phyloP scores from a whole-genome alignment of 1,140 invertebrate species.

The Pseudomyrmex cubaensis region DNA sequence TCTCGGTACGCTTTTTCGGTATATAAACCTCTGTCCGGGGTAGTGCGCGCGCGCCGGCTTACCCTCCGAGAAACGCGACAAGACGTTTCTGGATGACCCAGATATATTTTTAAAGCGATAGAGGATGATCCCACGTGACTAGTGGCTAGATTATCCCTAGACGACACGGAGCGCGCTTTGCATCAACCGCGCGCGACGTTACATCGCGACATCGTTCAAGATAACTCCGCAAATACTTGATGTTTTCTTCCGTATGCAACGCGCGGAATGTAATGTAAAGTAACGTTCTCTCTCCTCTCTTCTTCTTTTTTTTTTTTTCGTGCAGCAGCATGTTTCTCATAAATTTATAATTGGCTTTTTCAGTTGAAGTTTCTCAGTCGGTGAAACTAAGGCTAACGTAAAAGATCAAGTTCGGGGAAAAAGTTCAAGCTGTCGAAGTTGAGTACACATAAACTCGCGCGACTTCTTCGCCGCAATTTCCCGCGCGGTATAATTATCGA shows the following conservation, averaged over 20 bases:
- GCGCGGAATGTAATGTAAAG: background rate
- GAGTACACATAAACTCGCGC: slow-evolving; percentile 25
- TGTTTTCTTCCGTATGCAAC: background rate
- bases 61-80: background rate
- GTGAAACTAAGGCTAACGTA: slow-evolving; percentile 18
- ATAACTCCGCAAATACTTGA: background rate
- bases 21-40: slow-evolving; percentile 8
- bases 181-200: slow-evolving; percentile 8
- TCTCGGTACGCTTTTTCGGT: background rate
- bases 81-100: slow-evolving; percentile 30
- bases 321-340: background rate
- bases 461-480: background rate
- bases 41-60: slow-evolving; percentile 9
- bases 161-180: slow-evolving; percentile 31
- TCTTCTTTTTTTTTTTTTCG: too few species aligned
- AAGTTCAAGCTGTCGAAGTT: slow-evolving; percentile 14
- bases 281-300: background rate
- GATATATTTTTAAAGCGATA: slow-evolving; percentile 58
- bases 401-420: background rate
- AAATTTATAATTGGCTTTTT: slow-evolving; percentile 54
- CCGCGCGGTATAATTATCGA: slow-evolving; percentile 39
- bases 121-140: slow-evolving; percentile 55
- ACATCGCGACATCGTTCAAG: background rate
- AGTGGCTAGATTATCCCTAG: slow-evolving; percentile 50
- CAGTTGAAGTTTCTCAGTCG: slow-evolving; percentile 6